Conservation (phyloP, 1,140 invertebrate species). For the Plectrocnemia conspersa region DNA sequence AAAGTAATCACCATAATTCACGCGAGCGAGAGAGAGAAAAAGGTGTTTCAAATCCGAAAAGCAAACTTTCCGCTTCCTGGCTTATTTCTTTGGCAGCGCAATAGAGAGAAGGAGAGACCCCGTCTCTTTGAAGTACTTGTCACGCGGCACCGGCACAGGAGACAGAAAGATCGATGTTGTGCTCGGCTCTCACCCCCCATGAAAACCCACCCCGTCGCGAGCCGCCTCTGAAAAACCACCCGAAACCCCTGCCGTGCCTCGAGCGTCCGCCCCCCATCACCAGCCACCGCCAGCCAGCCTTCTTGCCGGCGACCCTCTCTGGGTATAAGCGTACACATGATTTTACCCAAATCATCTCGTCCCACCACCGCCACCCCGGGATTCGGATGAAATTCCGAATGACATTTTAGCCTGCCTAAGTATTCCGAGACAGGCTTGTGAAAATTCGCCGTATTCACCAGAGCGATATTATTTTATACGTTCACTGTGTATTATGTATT, state of each 20-base stretch:
- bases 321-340: conserved; percentile 30
- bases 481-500: too few species aligned
- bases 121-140: conserved; percentile 29
- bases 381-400: conserved; percentile 25
- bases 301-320: conserved; percentile 24
- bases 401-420: conserved; percentile 27
- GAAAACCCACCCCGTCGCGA: neutral
- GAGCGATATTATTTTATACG: conserved; percentile 21
- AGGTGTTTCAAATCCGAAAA: conserved; percentile 17
- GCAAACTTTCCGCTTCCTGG: conserved; percentile 28
- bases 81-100: conserved; percentile 28
- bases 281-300: conserved; percentile 4
- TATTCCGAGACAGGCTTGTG: conserved; percentile 24
- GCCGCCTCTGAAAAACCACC: neutral
- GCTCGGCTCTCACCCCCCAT: conserved; percentile 20
- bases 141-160: conserved; percentile 30
- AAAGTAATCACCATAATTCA: conserved; percentile 32
- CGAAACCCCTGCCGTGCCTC: neutral
- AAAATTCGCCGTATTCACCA: conserved; percentile 19
- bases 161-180: conserved; percentile 36
- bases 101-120: conserved; percentile 15
- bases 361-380: conserved; percentile 16
- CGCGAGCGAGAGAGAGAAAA: too few species aligned
- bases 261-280: conserved; percentile 1
- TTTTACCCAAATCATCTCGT: conserved; percentile 36